phyloP scores from a whole-genome alignment of 1,140 invertebrate genomes.

The Periplaneta americana region DNA sequence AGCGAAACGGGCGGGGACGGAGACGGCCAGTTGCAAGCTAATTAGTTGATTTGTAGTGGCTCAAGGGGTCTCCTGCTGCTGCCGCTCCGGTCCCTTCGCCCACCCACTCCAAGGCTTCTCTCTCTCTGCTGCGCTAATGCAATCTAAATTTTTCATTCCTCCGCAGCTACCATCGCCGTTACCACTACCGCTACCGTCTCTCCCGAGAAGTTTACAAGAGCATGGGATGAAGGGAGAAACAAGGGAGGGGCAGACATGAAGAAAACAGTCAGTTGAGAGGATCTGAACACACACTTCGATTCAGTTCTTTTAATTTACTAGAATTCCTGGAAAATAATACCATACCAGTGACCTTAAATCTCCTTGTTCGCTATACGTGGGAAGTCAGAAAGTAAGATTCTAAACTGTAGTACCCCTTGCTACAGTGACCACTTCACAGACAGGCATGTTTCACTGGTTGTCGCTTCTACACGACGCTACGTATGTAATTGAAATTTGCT shows the following conservation, averaged over 20 bases:
- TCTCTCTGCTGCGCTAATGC: constrained; percentile 19
- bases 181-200: background rate
- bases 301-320: background rate
- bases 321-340: no score
- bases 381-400: no score
- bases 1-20: background rate
- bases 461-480: no score
- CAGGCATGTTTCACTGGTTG: no score
- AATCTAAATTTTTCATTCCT: constrained; percentile 25
- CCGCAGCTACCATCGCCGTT: constrained; percentile 20
- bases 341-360: no score
- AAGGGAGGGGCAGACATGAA: background rate
- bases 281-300: background rate
- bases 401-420: no score
- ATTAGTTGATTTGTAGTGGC: constrained; percentile 24
- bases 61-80: constrained; percentile 5
- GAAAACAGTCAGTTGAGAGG: background rate
- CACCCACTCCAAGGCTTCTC: constrained; percentile 3
- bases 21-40: constrained; percentile 11
- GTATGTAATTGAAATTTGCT: no score
- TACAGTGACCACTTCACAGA: no score
- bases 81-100: background rate
- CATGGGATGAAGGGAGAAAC: background rate
- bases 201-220: background rate
- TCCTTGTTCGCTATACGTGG: no score